Percentiles rank a stretch among this genome's conserved stretches.
These are phyloP conservation scores for Elegia similella DNA, from an alignment of 2,888 invertebrate genomes.

Conservation along the genomic window DNA sequence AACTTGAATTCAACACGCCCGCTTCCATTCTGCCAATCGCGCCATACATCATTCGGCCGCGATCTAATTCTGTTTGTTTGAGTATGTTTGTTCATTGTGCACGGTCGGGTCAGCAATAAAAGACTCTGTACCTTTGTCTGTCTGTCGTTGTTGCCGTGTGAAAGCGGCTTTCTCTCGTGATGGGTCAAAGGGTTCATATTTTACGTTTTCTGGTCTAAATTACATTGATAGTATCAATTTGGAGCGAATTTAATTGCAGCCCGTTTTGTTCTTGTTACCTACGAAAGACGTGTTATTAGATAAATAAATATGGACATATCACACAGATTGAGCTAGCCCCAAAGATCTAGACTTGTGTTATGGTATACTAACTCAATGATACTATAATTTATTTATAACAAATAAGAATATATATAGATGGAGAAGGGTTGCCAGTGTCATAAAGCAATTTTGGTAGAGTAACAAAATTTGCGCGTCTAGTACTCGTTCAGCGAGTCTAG, in stretches of 20 bases:
- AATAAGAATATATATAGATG: no score
- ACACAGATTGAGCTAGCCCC: no score
- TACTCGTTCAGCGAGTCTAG: no score
- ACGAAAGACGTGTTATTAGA: neutral
- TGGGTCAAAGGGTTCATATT: constrained; percentile 51
- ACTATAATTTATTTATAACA: no score
- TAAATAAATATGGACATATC: no score
- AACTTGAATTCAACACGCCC: neutral
- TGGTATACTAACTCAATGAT: no score
- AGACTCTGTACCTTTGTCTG: constrained; percentile 50
- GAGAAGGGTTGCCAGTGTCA: no score
- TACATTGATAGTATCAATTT: constrained; percentile 10
- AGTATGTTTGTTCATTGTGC: constrained; percentile 25
- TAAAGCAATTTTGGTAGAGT: no score
- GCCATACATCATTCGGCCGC: constrained; percentile 6
- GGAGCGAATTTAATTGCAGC: neutral
- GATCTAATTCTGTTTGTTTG: constrained; percentile 3
- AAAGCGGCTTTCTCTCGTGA: constrained; percentile 65
- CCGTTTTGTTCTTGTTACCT: neutral
- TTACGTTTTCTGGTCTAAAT: constrained; percentile 19
- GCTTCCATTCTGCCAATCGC: neutral
- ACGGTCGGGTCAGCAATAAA: constrained; percentile 50
- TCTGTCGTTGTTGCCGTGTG: constrained; percentile 47
- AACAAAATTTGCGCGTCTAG: no score
- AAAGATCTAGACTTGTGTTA: no score